A percentile compares a stretch with the other conserved stretches of the same genome.
Evolutionary conservation across 2,888 invertebrate species (phyloP).

Genomic region (Noctuana brunneofusca): DNA sequence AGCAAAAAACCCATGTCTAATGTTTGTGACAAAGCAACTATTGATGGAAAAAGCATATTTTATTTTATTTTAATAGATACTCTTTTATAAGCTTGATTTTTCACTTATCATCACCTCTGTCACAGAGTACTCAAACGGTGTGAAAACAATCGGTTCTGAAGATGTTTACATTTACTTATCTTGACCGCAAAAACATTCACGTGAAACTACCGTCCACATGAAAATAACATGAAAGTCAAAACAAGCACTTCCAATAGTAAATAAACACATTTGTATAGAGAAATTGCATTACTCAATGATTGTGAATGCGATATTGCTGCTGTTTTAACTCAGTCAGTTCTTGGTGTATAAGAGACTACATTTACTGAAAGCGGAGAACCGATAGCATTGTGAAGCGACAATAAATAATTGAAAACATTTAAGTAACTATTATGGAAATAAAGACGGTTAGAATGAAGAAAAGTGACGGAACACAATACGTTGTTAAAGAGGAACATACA

Average conservation of each 20-base stretch:
- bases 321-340: slow-evolving; percentile 13
- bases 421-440: no score
- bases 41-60: background rate
- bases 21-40: background rate
- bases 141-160: slow-evolving; percentile 6
- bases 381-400: background rate
- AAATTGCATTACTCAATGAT: slow-evolving; percentile 39
- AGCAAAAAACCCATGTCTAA: no score
- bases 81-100: no score
- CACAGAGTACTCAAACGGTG: background rate
- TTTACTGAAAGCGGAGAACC: background rate
- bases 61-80: no score
- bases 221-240: slow-evolving; percentile 23
- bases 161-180: slow-evolving; percentile 6
- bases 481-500: no score
- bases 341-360: background rate
- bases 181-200: slow-evolving; percentile 5
- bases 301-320: slow-evolving; percentile 33
- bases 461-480: no score
- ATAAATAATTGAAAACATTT: no score
- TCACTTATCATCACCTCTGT: background rate
- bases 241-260: slow-evolving; percentile 18
- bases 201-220: background rate
- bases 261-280: slow-evolving; percentile 23
- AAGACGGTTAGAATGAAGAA: no score